Evolutionary conservation across 2,888 invertebrate genomes (phyloP).

Genomic region (Callyntrura guangdongensis): DNA sequence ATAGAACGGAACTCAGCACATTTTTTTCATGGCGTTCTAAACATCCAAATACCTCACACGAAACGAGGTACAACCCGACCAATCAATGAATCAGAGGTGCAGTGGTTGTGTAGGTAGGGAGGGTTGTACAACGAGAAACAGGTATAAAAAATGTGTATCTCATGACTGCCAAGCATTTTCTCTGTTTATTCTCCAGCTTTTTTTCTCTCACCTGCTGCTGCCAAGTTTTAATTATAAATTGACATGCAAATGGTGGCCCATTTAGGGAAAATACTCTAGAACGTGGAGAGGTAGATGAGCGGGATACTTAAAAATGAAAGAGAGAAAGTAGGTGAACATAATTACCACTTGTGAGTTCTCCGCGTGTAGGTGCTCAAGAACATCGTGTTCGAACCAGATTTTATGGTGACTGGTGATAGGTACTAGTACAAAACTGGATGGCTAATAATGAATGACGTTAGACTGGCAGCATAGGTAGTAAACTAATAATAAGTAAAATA

Average conservation of each 20-base stretch:
- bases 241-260: constrained; percentile 66
- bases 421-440: too few relatives aligned
- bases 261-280: background rate
- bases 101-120: background rate
- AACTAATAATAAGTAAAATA: too few relatives aligned
- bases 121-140: background rate
- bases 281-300: background rate
- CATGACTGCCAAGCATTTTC: constrained; percentile 41
- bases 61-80: background rate
- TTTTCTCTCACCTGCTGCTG: constrained; percentile 25
- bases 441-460: too few relatives aligned
- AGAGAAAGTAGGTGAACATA: constrained; percentile 29
- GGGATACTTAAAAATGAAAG: background rate
- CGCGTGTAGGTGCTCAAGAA: too few relatives aligned
- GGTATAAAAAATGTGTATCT: background rate
- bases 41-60: background rate
- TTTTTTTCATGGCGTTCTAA: background rate
- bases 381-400: too few relatives aligned
- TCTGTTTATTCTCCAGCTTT: constrained; percentile 23
- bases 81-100: background rate
- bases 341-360: constrained; percentile 16
- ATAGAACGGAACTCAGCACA: background rate
- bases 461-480: too few relatives aligned
- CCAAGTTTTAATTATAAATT: constrained; percentile 64
- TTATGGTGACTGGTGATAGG: too few relatives aligned